A percentile compares a stretch with the other conserved stretches of the same genome.
Conservation (phyloP, 1,140 invertebrate genomes). For the Campoletis sonorensis region DNA sequence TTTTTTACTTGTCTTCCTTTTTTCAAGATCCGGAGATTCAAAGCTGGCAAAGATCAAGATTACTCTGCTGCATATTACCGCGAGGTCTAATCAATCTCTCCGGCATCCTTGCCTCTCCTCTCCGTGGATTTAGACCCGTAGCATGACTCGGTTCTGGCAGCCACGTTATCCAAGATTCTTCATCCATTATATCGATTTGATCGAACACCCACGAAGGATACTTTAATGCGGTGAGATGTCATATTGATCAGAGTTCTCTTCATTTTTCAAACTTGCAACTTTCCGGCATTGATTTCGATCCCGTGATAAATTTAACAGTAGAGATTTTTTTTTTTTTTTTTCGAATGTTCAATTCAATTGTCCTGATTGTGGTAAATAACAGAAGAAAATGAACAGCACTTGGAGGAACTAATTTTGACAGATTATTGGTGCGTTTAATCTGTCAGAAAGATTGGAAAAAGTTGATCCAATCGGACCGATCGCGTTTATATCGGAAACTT, state of each 20-base stretch:
- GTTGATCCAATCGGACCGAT: neutral
- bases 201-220: conserved; percentile 23
- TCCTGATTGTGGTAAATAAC: too few relatives aligned
- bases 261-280: neutral
- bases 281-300: too few relatives aligned
- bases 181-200: neutral
- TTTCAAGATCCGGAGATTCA: neutral
- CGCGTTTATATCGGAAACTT: neutral
- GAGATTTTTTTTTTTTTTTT: too few relatives aligned
- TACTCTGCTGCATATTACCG: neutral
- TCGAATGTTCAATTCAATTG: too few relatives aligned
- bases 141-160: conserved; percentile 16
- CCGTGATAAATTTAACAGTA: too few relatives aligned
- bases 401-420: too few relatives aligned
- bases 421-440: neutral
- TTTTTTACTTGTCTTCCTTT: neutral
- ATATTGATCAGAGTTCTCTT: neutral
- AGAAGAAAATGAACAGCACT: too few relatives aligned
- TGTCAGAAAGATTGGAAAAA: neutral
- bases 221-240: conserved; percentile 11
- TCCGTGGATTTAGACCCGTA: neutral
- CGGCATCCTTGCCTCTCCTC: neutral
- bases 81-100: neutral
- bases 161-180: conserved; percentile 10
- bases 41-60: neutral